These are phyloP conservation scores for Sesamia nonagrioides DNA, from an alignment of 1,140 invertebrate genomes.

Conservation along the genomic window DNA sequence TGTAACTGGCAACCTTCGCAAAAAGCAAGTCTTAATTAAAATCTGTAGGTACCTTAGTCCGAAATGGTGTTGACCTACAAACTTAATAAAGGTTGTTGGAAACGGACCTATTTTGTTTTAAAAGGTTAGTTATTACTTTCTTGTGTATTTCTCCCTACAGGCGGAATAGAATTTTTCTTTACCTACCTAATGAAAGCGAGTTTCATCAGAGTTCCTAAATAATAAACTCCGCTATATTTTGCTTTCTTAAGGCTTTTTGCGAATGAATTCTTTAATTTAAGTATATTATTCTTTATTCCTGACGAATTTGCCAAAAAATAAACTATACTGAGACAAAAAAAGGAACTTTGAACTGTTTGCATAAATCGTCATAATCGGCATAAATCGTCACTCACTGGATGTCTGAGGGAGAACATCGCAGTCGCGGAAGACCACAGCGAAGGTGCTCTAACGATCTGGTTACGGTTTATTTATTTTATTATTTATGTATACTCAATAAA, in stretches of 20 bases:
- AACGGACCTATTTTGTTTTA: conserved; percentile 3
- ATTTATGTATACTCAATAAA: too few relatives aligned
- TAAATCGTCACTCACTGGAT: too few relatives aligned
- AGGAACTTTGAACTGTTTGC: too few relatives aligned
- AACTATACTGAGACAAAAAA: too few relatives aligned
- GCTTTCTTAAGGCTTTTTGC: background rate
- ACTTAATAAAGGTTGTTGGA: conserved; percentile 16
- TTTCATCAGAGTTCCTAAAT: conserved; percentile 22
- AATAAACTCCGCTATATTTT: conserved; percentile 14
- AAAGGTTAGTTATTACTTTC: conserved; percentile 34
- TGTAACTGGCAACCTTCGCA: background rate
- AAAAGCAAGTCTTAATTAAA: conserved; percentile 15
- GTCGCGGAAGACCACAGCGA: too few relatives aligned
- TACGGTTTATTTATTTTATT: too few relatives aligned
- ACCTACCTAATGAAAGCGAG: conserved; percentile 12
- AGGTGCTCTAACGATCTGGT: too few relatives aligned
- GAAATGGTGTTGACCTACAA: conserved; percentile 2
- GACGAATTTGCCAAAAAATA: too few relatives aligned
- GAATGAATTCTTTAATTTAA: background rate
- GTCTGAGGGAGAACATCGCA: too few relatives aligned
- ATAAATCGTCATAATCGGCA: too few relatives aligned
- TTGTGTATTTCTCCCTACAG: conserved; percentile 4
- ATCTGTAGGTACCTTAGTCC: conserved; percentile 1
- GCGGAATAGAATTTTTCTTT: conserved; percentile 23
- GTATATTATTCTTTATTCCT: too few relatives aligned